Conservation (phyloP, 2,113 vertebrate genomes). For the Elgaria multicarinata region DNA sequence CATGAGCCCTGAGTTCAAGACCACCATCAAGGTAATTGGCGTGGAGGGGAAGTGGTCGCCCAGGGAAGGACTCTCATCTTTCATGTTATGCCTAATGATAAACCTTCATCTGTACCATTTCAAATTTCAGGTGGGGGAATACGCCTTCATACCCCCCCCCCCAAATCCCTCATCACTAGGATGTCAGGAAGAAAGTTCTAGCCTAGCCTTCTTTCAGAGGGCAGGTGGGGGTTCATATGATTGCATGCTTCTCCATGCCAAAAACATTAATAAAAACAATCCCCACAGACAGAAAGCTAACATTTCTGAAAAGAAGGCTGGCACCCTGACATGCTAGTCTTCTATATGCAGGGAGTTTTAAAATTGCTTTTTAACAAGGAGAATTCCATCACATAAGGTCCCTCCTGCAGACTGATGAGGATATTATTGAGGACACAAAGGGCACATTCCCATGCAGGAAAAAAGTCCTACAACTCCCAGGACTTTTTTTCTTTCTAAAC, state of each 20-base stretch:
- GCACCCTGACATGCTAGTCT: neutral
- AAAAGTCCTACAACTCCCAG: too few species aligned
- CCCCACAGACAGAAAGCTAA: too few species aligned
- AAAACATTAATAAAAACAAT: too few species aligned
- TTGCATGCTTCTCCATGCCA: neutral
- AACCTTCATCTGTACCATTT: neutral
- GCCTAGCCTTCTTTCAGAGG: neutral
- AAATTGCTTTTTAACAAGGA: neutral
- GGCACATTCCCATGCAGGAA: too few species aligned
- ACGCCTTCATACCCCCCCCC: neutral
- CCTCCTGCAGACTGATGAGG: neutral
- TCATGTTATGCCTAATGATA: neutral
- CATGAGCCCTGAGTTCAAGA: constrained; percentile 88
- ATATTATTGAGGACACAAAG: neutral
- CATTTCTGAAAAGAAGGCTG: too few species aligned
- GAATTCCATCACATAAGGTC: neutral
- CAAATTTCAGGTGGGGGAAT: neutral
- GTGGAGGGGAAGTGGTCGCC: neutral
- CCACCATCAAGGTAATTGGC: constrained; percentile 82
- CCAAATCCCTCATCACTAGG: neutral
- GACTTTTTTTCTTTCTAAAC: too few species aligned
- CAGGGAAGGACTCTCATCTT: neutral
- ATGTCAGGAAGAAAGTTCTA: neutral
- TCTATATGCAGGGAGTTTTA: neutral
- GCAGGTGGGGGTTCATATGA: neutral